Percentiles rank a stretch among this genome's conserved stretches.
These are phyloP conservation scores for Lasioglossum malachurum DNA, from an alignment of 2,888 invertebrate species.

Conservation along the genomic window DNA sequence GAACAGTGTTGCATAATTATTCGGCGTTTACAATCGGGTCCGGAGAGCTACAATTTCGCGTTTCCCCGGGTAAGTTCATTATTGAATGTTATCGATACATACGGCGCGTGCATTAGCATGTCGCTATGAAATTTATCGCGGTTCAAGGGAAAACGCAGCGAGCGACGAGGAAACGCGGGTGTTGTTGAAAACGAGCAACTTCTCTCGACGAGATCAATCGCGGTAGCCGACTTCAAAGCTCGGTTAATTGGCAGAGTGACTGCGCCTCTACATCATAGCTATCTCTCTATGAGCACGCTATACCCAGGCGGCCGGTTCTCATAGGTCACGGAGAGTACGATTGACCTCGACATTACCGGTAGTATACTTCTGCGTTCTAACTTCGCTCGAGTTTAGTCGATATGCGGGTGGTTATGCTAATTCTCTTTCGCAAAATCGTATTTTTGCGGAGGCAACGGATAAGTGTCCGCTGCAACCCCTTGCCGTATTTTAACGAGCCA, in stretches of 20 bases:
- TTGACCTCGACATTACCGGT: conserved; percentile 65
- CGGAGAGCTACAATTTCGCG: conserved; percentile 22
- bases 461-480: too few species aligned
- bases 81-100: conserved; percentile 23
- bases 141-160: conserved; percentile 18
- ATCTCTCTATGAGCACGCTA: conserved; percentile 52
- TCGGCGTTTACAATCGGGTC: conserved; percentile 18
- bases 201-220: conserved; percentile 54
- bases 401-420: background rate
- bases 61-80: conserved; percentile 29
- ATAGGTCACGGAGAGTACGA: conserved; percentile 54
- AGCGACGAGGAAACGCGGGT: background rate
- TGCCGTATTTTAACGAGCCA: too few species aligned
- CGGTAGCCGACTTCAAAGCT: conserved; percentile 54
- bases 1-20: conserved; percentile 35
- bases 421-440: background rate
- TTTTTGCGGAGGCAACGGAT: too few species aligned
- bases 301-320: conserved; percentile 57
- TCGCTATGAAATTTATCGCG: conserved; percentile 37
- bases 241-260: conserved; percentile 64
- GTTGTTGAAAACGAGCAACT: conserved; percentile 55
- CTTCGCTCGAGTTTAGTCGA: conserved; percentile 9
- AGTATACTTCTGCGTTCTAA: conserved; percentile 8
- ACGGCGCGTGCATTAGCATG: conserved; percentile 12
- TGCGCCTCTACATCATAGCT: conserved; percentile 48